Evolutionary conservation across 2,113 vertebrate species (phyloP).

Genomic region (Azemiops feae): DNA sequence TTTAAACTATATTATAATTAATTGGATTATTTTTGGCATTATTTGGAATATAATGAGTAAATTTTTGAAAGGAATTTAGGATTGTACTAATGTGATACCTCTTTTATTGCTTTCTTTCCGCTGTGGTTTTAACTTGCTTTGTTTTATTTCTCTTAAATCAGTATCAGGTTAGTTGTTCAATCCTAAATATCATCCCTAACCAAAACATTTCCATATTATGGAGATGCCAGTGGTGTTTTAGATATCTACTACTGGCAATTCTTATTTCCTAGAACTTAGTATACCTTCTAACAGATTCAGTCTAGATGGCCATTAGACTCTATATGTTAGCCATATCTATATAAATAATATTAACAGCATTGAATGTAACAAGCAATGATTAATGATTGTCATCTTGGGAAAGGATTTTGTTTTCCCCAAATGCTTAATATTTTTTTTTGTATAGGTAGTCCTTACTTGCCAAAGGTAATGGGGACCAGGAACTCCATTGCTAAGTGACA

Average conservation of each 20-base stretch:
- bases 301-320: not conserved
- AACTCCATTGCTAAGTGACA: not conserved
- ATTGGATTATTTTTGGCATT: not conserved
- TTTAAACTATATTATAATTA: not conserved
- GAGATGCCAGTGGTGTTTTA: not conserved
- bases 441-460: not conserved
- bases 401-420: not conserved
- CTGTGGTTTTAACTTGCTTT: not conserved
- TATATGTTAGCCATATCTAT: not conserved
- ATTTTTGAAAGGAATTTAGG: accelerated
- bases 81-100: accelerated
- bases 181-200: not conserved
- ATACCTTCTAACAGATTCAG: not conserved
- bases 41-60: not conserved
- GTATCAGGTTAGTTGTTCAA: not conserved
- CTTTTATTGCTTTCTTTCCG: not conserved
- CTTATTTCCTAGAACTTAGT: not conserved
- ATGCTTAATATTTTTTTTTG: not conserved
- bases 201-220: not conserved
- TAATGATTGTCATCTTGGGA: not conserved
- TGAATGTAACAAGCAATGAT: not conserved
- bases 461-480: not conserved
- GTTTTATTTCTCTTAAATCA: not conserved
- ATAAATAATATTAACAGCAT: not conserved
- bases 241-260: not conserved